A percentile compares a stretch with the other conserved stretches of the same genome.
phyloP scores from a whole-genome alignment of 2,888 invertebrate species.

The Argyresthia albistria region DNA sequence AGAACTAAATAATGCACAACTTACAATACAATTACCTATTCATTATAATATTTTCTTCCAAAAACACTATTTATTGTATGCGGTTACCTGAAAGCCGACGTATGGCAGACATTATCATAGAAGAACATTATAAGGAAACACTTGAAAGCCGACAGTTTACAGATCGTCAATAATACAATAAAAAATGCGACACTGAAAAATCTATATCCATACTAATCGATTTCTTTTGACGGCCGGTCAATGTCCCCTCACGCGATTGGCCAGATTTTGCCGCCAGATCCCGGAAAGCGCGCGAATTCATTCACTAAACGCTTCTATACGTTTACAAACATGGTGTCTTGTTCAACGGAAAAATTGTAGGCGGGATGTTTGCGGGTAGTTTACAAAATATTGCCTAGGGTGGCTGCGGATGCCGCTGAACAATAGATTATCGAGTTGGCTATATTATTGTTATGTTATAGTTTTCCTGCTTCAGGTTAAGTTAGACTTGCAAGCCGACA shows the following conservation, averaged over 20 bases:
- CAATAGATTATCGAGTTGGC: slow-evolving; percentile 20
- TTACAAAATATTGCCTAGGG: slow-evolving; percentile 65
- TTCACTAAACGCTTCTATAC: slow-evolving; percentile 45
- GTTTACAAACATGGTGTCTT: slow-evolving; percentile 61
- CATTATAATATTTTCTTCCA: too few species aligned
- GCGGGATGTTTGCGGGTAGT: slow-evolving; percentile 57
- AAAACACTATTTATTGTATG: too few species aligned
- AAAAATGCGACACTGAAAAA: too few species aligned
- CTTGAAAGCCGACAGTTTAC: too few species aligned
- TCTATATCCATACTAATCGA: too few species aligned
- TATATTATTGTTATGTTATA: background rate
- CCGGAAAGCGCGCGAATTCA: slow-evolving; percentile 62
- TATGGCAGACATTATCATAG: too few species aligned
- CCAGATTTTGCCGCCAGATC: slow-evolving; percentile 34
- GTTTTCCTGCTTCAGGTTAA: background rate
- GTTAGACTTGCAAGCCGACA: background rate
- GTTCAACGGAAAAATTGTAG: slow-evolving; percentile 57
- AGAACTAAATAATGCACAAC: too few species aligned
- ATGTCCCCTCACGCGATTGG: background rate
- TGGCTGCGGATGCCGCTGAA: slow-evolving; percentile 35
- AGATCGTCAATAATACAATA: too few species aligned
- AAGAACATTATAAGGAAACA: too few species aligned
- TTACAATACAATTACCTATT: too few species aligned
- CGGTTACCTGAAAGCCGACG: too few species aligned
- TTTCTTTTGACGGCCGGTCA: too few species aligned